A percentile compares a stretch with the other conserved stretches of the same genome.
phyloP scores from a whole-genome alignment of 2,797 vertebrate genomes.

The Setipinna tenuifilis region DNA sequence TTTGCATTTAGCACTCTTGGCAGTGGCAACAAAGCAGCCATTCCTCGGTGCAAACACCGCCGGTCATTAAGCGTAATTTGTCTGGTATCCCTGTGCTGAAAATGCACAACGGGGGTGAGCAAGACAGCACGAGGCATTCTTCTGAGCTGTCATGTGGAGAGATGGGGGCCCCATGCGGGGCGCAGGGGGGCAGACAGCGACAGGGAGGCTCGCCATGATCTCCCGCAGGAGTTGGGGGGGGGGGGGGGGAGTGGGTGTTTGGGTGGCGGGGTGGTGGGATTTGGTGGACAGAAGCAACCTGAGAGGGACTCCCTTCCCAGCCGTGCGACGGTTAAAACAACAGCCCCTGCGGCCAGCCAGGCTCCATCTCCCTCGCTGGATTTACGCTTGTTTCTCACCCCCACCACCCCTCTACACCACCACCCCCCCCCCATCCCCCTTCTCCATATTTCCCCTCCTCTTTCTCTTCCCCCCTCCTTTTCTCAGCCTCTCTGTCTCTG shows the following conservation, averaged over 20 bases:
- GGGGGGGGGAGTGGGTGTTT: slow-evolving; percentile 47
- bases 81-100: slow-evolving; percentile 74
- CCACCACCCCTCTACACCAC: slow-evolving; percentile 14
- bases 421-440: neutral
- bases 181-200: slow-evolving; percentile 61
- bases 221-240: slow-evolving; percentile 67
- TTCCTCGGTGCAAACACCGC: slow-evolving; percentile 63
- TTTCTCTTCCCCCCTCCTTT: too few relatives aligned
- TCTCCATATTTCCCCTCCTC: neutral
- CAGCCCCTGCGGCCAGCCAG: slow-evolving; percentile 67
- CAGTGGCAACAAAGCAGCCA: slow-evolving; percentile 65
- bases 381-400: slow-evolving; percentile 60
- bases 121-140: slow-evolving; percentile 74
- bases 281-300: slow-evolving; percentile 61
- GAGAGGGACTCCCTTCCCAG: slow-evolving; percentile 61
- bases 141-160: slow-evolving; percentile 69
- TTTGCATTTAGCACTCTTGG: slow-evolving; percentile 62
- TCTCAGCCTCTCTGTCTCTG: neutral
- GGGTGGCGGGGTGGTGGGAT: slow-evolving; percentile 50
- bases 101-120: slow-evolving; percentile 68
- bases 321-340: slow-evolving; percentile 68
- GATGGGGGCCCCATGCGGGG: slow-evolving; percentile 65
- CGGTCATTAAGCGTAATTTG: slow-evolving; percentile 73
- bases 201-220: slow-evolving; percentile 64
- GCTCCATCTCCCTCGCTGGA: slow-evolving; percentile 65